Evolutionary conservation across 2,888 invertebrate genomes (phyloP), one percentile per base, ranked within the genome.

Genomic region (Alsophila aescularia): DNA sequence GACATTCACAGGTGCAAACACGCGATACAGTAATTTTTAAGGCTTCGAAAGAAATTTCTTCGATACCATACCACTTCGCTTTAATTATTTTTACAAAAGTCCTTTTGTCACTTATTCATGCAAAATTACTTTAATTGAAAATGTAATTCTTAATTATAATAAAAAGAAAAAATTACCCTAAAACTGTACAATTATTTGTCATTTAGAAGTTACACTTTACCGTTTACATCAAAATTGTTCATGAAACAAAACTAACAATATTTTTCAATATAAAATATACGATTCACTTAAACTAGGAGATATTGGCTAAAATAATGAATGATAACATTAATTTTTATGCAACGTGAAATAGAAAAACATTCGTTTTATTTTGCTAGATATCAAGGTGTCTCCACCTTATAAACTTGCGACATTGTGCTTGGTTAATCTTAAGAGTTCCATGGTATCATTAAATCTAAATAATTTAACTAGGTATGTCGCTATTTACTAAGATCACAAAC

Each of bases 161-260:
- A 18, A 52, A 47, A 39, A 18, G 24, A 50, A 54, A 29, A 32
- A 71, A 72, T 72, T 70, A 74, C 51, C 49, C 65, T 69, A 75
- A 72, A 62, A 69, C 77, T 84, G 75, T 85, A 85, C 83, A 84
- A 72, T 85, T 86, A 85, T 83, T 85, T 85, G 78, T 85, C 81
- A 82, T 86, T 88, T 88, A 87, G 86, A 87, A 87, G 83, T 86
- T 81, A 82, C 84, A 85, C 85, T 87, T 86, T 86, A 85, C 85
- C 86, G 67, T 75, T 70, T 66, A 49, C 48, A 62, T 68, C 60
- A 72, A 66, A 63, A 58, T 24, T 24, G 60, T 60, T 62, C 44
- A 62, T 65, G 61, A 49, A 62, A 62, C 47, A 53, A 52, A 43
- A 43, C 27, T 5, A 36, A 36, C 15, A 29, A 29, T 29, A 29